Percentiles rank a stretch among this genome's conserved stretches.
phyloP scores from a whole-genome alignment of 1,140 invertebrate species.

The Rhizoglyphus robini region DNA sequence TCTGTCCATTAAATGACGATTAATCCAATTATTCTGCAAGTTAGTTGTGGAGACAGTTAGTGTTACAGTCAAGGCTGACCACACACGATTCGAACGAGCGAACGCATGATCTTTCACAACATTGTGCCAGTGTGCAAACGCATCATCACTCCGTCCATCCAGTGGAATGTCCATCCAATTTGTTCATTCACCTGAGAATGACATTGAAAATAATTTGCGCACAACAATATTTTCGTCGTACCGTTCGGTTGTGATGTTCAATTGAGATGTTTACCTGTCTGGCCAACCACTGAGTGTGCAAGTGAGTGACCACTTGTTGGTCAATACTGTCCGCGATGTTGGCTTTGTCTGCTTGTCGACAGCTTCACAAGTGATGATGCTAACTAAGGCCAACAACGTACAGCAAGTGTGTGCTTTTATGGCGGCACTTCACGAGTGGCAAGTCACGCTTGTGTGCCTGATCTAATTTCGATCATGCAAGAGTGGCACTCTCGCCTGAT shows the following conservation, averaged over 20 bases:
- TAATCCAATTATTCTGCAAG: no score
- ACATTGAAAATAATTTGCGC: no score
- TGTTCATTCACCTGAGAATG: neutral
- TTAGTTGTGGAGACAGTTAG: no score
- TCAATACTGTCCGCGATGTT: no score
- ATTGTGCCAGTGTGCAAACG: no score
- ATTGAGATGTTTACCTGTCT: neutral
- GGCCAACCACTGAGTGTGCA: no score
- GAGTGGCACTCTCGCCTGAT: no score
- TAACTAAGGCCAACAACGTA: neutral
- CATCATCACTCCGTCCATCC: neutral
- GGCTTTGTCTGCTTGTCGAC: neutral
- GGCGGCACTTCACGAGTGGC: no score
- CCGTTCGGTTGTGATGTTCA: neutral
- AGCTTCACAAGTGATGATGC: neutral
- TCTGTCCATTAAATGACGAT: neutral
- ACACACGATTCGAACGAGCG: no score
- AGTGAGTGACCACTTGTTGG: no score
- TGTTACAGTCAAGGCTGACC: neutral
- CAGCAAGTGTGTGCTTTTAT: neutral
- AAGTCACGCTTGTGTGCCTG: neutral
- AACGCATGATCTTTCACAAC: no score
- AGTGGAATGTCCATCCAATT: neutral
- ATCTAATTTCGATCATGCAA: neutral
- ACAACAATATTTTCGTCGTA: neutral